phyloP scores from a whole-genome alignment of 2,797 vertebrate genomes.

The Chloroceryle amazona region DNA sequence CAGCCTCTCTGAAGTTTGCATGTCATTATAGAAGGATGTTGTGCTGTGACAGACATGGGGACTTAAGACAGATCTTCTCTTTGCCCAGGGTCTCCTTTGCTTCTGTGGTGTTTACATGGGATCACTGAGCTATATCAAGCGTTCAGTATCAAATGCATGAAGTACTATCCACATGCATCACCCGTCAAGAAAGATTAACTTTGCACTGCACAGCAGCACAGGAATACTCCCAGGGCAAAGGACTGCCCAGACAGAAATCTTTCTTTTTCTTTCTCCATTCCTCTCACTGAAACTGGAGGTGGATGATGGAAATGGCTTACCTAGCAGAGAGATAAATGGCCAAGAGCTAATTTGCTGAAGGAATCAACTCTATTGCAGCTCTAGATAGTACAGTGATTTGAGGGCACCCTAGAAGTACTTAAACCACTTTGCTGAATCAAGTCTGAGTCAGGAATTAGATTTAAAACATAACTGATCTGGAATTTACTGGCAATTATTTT shows the following conservation, averaged over 20 bases:
- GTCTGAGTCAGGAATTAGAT: background rate
- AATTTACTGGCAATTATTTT: background rate
- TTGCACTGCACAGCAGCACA: conserved; percentile 63
- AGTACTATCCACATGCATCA: conserved; percentile 40
- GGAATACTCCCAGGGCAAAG: conserved; percentile 52
- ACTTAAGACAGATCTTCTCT: conserved; percentile 54
- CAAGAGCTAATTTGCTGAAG: conserved; percentile 31
- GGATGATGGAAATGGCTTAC: conserved; percentile 22
- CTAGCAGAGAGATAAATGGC: background rate
- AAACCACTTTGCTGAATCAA: conserved; percentile 13
- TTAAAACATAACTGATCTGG: background rate
- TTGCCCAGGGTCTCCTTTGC: background rate
- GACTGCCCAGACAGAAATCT: conserved; percentile 26
- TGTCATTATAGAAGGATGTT: conserved; percentile 12
- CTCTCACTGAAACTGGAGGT: conserved; percentile 41
- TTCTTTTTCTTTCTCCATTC: background rate
- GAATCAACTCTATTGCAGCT: background rate
- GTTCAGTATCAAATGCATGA: conserved; percentile 42
- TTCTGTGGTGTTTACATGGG: conserved; percentile 20
- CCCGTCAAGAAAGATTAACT: conserved; percentile 68
- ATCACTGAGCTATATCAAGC: conserved; percentile 40
- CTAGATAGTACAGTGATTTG: background rate
- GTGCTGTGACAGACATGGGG: conserved; percentile 21
- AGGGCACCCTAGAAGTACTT: background rate
- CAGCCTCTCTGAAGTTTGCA: conserved; percentile 17